Conservation (phyloP, 2,113 vertebrate genomes). For the Rhodinocichla rosea region DNA sequence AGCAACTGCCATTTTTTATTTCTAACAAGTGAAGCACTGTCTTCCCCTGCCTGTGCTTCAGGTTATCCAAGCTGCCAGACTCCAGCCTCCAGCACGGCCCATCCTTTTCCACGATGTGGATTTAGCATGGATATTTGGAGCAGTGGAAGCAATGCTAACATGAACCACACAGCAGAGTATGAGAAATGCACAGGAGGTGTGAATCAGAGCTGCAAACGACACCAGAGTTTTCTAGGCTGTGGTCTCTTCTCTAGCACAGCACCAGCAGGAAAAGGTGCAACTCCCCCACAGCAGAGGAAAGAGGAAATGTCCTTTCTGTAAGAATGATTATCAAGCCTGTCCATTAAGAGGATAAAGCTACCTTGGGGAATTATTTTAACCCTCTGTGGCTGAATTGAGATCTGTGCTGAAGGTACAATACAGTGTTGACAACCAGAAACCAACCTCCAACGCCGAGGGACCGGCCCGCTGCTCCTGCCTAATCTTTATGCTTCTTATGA, state of each 20-base stretch:
- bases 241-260: neutral
- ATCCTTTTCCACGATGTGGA: neutral
- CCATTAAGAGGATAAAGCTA: neutral
- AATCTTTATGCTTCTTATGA: neutral
- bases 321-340: neutral
- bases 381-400: neutral
- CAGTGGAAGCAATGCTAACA: neutral
- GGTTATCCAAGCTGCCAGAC: neutral
- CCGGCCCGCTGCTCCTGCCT: neutral
- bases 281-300: neutral
- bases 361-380: conserved; percentile 6
- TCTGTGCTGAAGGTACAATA: neutral
- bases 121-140: neutral
- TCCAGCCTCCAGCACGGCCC: neutral
- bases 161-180: neutral
- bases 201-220: neutral
- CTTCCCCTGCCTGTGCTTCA: neutral
- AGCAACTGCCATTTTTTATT: neutral
- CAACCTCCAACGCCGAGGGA: neutral
- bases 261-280: neutral
- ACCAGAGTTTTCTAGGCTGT: neutral
- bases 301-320: neutral
- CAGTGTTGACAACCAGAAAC: neutral
- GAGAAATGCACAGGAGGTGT: neutral
- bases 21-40: neutral